Evolutionary conservation across 2,797 vertebrate species (phyloP).

Genomic region (Chelidonichthys spinosus): DNA sequence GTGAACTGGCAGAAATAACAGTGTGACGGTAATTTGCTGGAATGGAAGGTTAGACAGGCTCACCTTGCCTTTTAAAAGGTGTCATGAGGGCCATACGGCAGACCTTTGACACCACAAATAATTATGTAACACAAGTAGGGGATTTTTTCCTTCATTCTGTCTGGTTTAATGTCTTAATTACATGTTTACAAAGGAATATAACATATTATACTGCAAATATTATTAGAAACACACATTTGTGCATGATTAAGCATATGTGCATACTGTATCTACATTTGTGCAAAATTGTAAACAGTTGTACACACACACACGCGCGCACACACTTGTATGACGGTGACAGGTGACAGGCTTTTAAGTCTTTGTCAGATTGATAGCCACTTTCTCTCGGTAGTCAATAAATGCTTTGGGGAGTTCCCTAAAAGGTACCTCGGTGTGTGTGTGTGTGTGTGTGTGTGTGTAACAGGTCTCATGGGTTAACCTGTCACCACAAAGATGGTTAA

Average conservation of each 20-base stretch:
- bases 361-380: slow-evolving; percentile 79
- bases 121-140: slow-evolving; percentile 30
- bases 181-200: slow-evolving; percentile 2
- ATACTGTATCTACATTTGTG: neutral
- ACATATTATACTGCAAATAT: neutral
- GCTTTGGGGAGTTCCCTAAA: slow-evolving; percentile 78
- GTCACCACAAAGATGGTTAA: slow-evolving; percentile 75
- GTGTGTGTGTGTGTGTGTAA: slow-evolving; percentile 41
- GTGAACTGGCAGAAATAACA: slow-evolving; percentile 65
- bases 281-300: slow-evolving; percentile 1
- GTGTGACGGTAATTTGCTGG: slow-evolving; percentile 70
- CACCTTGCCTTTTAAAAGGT: slow-evolving; percentile 56
- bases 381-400: slow-evolving; percentile 78
- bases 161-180: slow-evolving; percentile 27
- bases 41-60: slow-evolving; percentile 64
- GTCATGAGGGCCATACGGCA: slow-evolving; percentile 31
- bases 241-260: neutral
- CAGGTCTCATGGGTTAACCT: slow-evolving; percentile 79
- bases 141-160: neutral
- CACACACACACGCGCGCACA: neutral
- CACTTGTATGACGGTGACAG: too few species aligned
- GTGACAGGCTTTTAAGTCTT: slow-evolving; percentile 76
- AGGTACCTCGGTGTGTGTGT: slow-evolving; percentile 19
- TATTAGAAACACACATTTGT: neutral
- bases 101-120: slow-evolving; percentile 42